These are phyloP conservation scores for Cyprinodon variegatus DNA, from an alignment of 2,113 vertebrate species.

Conservation along the genomic window DNA sequence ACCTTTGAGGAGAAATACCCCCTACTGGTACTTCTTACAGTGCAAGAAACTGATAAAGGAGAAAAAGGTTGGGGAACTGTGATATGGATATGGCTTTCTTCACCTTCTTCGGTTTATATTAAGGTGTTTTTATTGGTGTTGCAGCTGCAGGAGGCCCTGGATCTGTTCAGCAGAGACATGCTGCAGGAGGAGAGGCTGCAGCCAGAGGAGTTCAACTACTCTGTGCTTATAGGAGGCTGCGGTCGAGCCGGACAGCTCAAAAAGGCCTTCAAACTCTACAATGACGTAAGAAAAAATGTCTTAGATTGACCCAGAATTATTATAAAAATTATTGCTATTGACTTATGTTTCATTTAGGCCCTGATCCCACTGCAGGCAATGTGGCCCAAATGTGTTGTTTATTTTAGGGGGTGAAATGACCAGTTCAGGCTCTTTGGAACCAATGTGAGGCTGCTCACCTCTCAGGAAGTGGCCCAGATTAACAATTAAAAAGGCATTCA, in stretches of 20 bases:
- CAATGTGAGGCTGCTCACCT: too few species aligned
- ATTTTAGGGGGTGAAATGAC: too few species aligned
- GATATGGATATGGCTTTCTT: neutral
- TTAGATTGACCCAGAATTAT: too few species aligned
- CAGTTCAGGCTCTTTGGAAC: too few species aligned
- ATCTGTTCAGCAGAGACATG: conserved; percentile 90
- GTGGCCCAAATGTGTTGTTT: too few species aligned
- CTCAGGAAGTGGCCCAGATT: too few species aligned
- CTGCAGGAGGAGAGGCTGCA: conserved; percentile 84
- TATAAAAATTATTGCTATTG: too few species aligned
- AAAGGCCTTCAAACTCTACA: conserved; percentile 92
- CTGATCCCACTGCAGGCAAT: too few species aligned
- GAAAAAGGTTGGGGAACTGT: conserved; percentile 82
- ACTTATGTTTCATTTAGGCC: too few species aligned
- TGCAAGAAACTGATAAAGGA: conserved; percentile 88
- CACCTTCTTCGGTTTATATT: neutral
- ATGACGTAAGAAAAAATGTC: conserved; percentile 78
- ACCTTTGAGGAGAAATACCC: conserved; percentile 78
- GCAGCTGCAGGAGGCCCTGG: conserved; percentile 90
- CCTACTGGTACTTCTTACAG: conserved; percentile 91
- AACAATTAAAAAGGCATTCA: too few species aligned
- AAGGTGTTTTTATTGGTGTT: neutral
- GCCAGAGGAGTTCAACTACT: conserved; percentile 91
- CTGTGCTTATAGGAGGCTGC: conserved; percentile 91
- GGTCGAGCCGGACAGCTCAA: conserved; percentile 89